These are phyloP conservation scores for Argopecten irradians DNA, from an alignment of 1,140 invertebrate genomes.

Conservation along the genomic window DNA sequence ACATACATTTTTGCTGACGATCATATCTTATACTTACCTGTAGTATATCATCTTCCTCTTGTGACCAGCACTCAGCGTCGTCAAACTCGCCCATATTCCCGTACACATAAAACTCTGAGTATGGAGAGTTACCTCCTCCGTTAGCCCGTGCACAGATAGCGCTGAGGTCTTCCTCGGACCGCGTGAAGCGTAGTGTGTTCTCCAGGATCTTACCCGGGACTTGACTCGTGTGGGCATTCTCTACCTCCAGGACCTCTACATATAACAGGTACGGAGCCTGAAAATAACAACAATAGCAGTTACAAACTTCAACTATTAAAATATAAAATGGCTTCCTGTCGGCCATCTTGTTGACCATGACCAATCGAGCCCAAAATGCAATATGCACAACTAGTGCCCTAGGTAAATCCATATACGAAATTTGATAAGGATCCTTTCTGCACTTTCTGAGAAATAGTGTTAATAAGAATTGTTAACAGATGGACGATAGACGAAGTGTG, in stretches of 20 bases:
- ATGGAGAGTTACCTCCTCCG: constrained; percentile 54
- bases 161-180: constrained; percentile 94
- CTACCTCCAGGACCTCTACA: constrained; percentile 94
- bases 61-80: constrained; percentile 90
- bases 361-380: no score
- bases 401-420: no score
- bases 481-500: no score
- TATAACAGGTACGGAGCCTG: constrained; percentile 98
- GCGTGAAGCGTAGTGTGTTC: constrained; percentile 88
- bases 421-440: no score
- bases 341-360: no score
- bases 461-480: no score
- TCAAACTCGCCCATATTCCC: constrained; percentile 77
- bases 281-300: constrained; percentile 37
- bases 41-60: constrained; percentile 94
- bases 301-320: no score
- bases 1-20: no score
- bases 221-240: constrained; percentile 86
- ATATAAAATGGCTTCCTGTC: no score
- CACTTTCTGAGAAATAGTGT: no score
- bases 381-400: no score
- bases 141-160: constrained; percentile 55
- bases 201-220: constrained; percentile 85
- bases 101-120: constrained; percentile 64
- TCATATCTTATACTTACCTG: constrained; percentile 81